Percentiles rank a stretch among this genome's conserved stretches.
Conservation (phyloP, 1,140 invertebrate species). For the Holcopasites calliopsidis region DNA sequence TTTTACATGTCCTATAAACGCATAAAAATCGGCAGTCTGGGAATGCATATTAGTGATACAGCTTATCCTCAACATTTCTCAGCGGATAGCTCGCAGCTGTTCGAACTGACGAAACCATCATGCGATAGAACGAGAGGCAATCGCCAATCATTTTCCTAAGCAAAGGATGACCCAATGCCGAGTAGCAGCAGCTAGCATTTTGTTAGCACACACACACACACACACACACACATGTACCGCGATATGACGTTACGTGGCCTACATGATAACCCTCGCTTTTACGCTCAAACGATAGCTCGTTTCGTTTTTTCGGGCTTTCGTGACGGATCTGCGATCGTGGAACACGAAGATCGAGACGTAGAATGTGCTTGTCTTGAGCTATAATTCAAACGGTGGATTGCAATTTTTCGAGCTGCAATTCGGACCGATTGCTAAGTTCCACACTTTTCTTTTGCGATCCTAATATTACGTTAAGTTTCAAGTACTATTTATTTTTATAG, state of each 20-base stretch:
- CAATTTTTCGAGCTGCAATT: not conserved
- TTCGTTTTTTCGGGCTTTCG: constrained; percentile 29
- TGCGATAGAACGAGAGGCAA: not conserved
- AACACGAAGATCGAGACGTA: not conserved
- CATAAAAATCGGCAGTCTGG: no score
- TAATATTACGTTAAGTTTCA: no score
- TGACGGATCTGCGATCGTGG: not conserved
- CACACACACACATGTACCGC: no score
- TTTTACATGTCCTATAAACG: no score
- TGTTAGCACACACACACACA: constrained; percentile 63
- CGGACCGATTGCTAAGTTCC: no score
- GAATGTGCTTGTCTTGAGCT: not conserved
- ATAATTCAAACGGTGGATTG: not conserved
- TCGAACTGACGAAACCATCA: not conserved
- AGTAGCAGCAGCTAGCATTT: constrained; percentile 51
- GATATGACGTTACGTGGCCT: constrained; percentile 70
- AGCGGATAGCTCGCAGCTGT: no score
- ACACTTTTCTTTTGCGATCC: no score
- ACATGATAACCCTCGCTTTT: constrained; percentile 69
- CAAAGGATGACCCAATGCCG: constrained; percentile 28
- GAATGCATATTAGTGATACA: not conserved
- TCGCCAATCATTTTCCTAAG: constrained; percentile 14
- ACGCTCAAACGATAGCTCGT: constrained; percentile 51
- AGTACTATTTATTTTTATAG: no score
- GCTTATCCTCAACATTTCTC: not conserved